Evolutionary conservation across 2,797 vertebrate genomes (phyloP), one percentile per base, ranked within the genome.

Genomic region (Hydrolagus colliei): DNA sequence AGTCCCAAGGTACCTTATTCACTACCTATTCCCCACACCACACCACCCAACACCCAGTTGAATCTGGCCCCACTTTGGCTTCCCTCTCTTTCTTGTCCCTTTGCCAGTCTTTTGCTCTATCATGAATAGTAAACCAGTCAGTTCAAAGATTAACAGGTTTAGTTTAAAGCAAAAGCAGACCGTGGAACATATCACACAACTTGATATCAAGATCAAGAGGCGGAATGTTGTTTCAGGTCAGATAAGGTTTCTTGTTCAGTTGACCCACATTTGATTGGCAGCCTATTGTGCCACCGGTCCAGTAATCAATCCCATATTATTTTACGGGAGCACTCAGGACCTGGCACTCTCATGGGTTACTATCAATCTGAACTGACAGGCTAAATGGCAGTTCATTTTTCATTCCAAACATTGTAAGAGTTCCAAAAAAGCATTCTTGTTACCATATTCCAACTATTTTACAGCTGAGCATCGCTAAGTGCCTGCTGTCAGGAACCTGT

Each of bases 361-460:
- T 65, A 35, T 82, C 27, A 82, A 65, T 68, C 63, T 82, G 79
- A 10, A 82, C 27, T 32, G 63, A 20, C 63, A 82, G 1, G 79
- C 1, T 2, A 82, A 77, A 67, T 27, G 11, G 16, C 35, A 32
- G 63, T 10, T 11, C 13, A 68, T 32, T 76, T 52, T 76, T 52
- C 6, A 75, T 32, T 75, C 35, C 73, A 52, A 41, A 2, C 1
- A 76, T 9, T 52, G 35, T 59, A 35, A 67, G 27, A 16, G 35
- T 9, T 65, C 27, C 27, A 10, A 67, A 20, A 82, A 20, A 52
- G 41, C 35, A 41, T 32, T 18, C 27, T 32, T 68, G 27, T 82
- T 82, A 68, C 14, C 61, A 13, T 80, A 80, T 35, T 67, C 41
- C 78, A 80, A 63, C 79, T 35, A 82, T 67, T 13, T 16, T 41